Evolutionary conservation across 64 coral and sea anemone species (phyloP).

Genomic region (Pachyseris speciosa): DNA sequence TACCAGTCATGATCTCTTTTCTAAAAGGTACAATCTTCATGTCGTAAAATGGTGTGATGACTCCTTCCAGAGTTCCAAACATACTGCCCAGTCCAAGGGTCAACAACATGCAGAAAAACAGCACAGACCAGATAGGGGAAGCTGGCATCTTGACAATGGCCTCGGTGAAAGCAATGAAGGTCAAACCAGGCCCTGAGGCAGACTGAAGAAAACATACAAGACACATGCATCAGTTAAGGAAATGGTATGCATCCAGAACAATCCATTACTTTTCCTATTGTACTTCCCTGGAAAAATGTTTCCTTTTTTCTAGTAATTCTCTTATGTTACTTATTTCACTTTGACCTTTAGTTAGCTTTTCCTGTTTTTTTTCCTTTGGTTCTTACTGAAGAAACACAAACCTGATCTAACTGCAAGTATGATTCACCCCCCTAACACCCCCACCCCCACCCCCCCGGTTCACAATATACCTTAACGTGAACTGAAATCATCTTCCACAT

Average conservation of each 20-base stretch:
- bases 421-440: too few relatives aligned
- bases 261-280: too few relatives aligned
- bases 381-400: too few relatives aligned
- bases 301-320: background rate
- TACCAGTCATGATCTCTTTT: constrained; percentile 95
- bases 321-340: too few relatives aligned
- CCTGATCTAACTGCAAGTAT: too few relatives aligned
- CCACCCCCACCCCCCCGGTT: too few relatives aligned
- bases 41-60: constrained; percentile 89
- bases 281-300: too few relatives aligned
- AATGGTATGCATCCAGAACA: too few relatives aligned
- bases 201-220: constrained; percentile 38
- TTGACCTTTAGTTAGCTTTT: too few relatives aligned
- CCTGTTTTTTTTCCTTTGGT: too few relatives aligned
- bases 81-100: constrained; percentile 95
- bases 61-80: constrained; percentile 95
- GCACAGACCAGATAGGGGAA: constrained; percentile 85
- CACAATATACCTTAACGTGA: too few relatives aligned
- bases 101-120: constrained; percentile 97
- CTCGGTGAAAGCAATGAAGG: constrained; percentile 98
- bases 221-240: background rate
- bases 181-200: constrained; percentile 87
- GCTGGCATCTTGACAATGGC: constrained; percentile 89
- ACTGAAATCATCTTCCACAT: too few relatives aligned
- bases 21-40: constrained; percentile 82